Conservation (phyloP, 1,140 invertebrate genomes). For the Drosophila littoralis region DNA sequence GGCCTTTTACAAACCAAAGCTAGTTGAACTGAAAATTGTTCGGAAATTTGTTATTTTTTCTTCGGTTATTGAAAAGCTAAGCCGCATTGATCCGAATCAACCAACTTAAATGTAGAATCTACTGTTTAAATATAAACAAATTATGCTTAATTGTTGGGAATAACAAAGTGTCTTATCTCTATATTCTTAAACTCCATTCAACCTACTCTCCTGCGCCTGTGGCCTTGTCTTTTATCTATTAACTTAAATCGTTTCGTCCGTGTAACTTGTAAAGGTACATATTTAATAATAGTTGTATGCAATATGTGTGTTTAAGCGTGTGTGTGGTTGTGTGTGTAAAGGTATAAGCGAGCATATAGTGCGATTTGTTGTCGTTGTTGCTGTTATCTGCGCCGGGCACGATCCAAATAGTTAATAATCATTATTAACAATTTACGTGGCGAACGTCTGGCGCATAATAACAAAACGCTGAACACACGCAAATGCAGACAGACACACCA, state of each 20-base stretch:
- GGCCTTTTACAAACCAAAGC: no score
- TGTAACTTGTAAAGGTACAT: background rate
- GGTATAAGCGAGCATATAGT: conserved; percentile 25
- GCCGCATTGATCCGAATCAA: no score
- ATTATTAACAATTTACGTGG: conserved; percentile 65
- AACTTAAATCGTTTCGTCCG: background rate
- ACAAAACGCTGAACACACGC: conserved; percentile 40
- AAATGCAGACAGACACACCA: conserved; percentile 3
- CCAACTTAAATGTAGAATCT: no score
- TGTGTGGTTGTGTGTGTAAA: conserved; percentile 2
- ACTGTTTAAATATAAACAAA: no score
- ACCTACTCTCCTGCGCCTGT: no score
- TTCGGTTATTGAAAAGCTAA: no score
- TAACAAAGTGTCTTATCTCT: no score
- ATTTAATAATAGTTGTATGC: background rate
- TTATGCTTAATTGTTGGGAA: no score
- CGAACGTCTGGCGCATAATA: conserved; percentile 43
- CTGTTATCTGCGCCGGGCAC: conserved; percentile 15
- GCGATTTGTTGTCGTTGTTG: conserved; percentile 9
- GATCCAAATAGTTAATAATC: conserved; percentile 62
- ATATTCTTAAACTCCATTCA: no score
- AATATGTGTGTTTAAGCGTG: conserved; percentile 34
- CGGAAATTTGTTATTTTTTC: no score
- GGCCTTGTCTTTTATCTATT: no score
- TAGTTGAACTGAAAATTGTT: no score